phyloP scores from a whole-genome alignment of 2,888 invertebrate species.

The Glyphotaelius pellucidus region DNA sequence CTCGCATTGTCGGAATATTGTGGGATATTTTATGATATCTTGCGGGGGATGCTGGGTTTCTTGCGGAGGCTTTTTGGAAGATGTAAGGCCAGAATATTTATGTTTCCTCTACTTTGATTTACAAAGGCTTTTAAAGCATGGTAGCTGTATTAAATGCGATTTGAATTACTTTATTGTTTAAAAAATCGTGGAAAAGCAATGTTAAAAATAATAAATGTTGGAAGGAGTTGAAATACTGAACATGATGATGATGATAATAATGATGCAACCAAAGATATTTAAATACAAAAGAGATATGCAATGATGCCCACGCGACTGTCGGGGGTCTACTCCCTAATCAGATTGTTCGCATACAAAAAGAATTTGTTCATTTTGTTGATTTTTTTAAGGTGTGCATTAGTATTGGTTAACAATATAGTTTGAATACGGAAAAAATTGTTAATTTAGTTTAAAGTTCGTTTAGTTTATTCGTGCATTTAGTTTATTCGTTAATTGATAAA shows the following conservation, averaged over 20 bases:
- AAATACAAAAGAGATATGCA: too few relatives aligned
- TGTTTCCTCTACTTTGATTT: background rate
- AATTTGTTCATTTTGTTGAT: too few relatives aligned
- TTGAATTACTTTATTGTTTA: background rate
- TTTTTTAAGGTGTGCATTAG: too few relatives aligned
- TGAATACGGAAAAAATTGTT: too few relatives aligned
- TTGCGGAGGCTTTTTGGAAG: background rate
- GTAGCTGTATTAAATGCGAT: background rate
- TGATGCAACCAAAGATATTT: too few relatives aligned
- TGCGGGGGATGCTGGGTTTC: background rate
- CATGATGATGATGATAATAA: background rate
- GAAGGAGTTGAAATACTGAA: background rate
- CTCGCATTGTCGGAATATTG: constrained; percentile 23
- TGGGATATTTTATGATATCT: constrained; percentile 11
- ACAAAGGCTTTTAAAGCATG: background rate
- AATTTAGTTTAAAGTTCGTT: too few relatives aligned
- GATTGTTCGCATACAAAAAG: too few relatives aligned
- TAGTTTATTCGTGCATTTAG: too few relatives aligned
- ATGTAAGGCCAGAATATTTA: background rate
- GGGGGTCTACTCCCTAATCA: too few relatives aligned
- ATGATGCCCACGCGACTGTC: too few relatives aligned
- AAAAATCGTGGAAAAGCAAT: background rate
- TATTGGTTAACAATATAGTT: too few relatives aligned
- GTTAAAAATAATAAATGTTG: background rate
- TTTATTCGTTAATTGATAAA: too few relatives aligned